Evolutionary conservation across 2,797 vertebrate species (phyloP), one percentile per base, ranked within the genome.

Genomic region (Rhyacichthys aspro): DNA sequence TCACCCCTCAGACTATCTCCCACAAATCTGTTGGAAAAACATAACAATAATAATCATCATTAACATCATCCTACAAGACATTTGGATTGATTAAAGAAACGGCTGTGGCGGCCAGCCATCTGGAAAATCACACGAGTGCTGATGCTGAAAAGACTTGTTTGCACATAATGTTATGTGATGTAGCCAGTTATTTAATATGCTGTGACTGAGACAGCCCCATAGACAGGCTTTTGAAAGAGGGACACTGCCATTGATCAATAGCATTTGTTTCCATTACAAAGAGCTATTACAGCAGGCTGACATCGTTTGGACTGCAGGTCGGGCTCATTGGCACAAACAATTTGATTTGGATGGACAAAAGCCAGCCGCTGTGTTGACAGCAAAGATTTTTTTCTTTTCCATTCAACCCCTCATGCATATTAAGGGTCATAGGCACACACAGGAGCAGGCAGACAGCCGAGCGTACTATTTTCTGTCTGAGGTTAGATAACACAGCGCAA

Each of bases 191-290:
- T 78, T 71, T 48, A 72, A 67, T 65, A 63, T 75, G 59, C 65
- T 60, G 44, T 68, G 78, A 75, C 58, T 44, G 43, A 65, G 11
- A 60, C 67, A 42, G 41, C 59, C 58, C 60, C 55, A 69, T 44
- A 47, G 34, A 15, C 12, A 9, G 37, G 50, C 70, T 68, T 50
- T 61, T 46, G 68, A 62, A 61, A 54, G 44, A 55, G 57, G 56
- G n/a, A n/a, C n/a, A n/a, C 60, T 18, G 12, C 0, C 19, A 53
- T 53, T 76, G 72, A 80, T 82, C 63, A 78, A 9, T 59, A 50
- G 58, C 59, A 63, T 79, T 81, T 78, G 67, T 83, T 81, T 76
- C 62, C 55, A 71, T 76, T 74, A 73, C 57, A 72, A 83, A 77
- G 47, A 70, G 65, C 46, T 52, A 63, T 78, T 74, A 66, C 12